Conservation (phyloP, 2,113 vertebrate species). For the Indri indri region DNA sequence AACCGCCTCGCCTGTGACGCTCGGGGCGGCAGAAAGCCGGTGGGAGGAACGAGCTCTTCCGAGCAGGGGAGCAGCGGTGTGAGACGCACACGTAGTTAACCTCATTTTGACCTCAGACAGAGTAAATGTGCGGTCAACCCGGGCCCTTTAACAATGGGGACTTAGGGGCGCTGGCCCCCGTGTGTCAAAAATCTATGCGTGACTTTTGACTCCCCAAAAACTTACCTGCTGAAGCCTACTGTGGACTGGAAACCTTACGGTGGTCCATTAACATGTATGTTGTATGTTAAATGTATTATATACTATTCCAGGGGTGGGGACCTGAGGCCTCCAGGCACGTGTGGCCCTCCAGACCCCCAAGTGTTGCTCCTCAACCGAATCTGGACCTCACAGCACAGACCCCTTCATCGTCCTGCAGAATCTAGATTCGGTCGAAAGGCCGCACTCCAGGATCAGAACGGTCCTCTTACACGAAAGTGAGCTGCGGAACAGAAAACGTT, state of each 20-base stretch:
- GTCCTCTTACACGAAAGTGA: background rate
- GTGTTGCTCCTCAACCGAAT: no score
- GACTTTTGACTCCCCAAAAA: background rate
- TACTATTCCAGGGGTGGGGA: no score
- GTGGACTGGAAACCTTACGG: background rate
- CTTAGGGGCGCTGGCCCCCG: no score
- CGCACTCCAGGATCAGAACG: no score
- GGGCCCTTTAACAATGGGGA: background rate
- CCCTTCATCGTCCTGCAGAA: no score
- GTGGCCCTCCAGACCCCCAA: no score
- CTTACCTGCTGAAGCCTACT: background rate
- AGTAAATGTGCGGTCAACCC: background rate
- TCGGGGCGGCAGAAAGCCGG: rapidly evolving
- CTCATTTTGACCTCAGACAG: background rate
- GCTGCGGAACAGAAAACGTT: background rate
- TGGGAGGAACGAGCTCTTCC: rapidly evolving
- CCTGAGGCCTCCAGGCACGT: no score
- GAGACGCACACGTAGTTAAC: rapidly evolving
- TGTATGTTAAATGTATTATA: background rate
- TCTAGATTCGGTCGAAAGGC: no score
- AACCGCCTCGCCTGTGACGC: no score
- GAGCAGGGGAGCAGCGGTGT: rapidly evolving
- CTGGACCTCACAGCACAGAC: no score
- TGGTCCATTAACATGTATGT: background rate
- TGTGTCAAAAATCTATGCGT: background rate